These are phyloP conservation scores for Meteorus sp. DNA, from an alignment of 1,140 invertebrate species.

Conservation along the genomic window DNA sequence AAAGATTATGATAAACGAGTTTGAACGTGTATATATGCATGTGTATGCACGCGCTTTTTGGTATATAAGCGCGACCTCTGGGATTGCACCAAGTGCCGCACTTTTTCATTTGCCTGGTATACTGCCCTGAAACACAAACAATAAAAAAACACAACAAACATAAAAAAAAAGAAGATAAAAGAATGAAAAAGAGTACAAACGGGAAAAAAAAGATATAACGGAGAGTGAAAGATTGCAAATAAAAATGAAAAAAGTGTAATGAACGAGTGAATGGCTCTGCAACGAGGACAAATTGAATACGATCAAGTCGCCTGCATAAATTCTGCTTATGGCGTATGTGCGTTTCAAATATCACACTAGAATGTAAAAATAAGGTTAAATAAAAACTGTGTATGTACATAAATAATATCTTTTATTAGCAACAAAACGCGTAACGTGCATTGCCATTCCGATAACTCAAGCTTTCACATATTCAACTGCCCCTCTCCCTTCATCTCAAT, in stretches of 20 bases:
- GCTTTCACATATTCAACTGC: constrained; percentile 2
- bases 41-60: too few relatives aligned
- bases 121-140: constrained; percentile 11
- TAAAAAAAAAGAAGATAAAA: constrained; percentile 3
- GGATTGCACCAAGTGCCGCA: too few relatives aligned
- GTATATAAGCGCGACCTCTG: too few relatives aligned
- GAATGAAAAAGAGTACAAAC: too few relatives aligned
- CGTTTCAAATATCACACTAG: too few relatives aligned
- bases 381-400: too few relatives aligned
- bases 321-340: constrained; percentile 27
- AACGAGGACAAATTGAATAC: constrained; percentile 37
- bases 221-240: too few relatives aligned
- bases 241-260: constrained; percentile 12
- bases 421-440: too few relatives aligned
- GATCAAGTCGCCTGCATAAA: constrained; percentile 42
- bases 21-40: constrained; percentile 14
- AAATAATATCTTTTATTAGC: too few relatives aligned
- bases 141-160: constrained; percentile 11
- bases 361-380: too few relatives aligned
- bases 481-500: neutral
- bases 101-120: constrained; percentile 19
- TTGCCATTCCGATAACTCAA: neutral
- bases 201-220: too few relatives aligned
- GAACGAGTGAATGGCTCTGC: constrained; percentile 34
- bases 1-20: constrained; percentile 47